Evolutionary conservation across 2,113 vertebrate genomes (phyloP), one percentile per base, ranked within the genome.

Genomic region (Toxotes chatareus): DNA sequence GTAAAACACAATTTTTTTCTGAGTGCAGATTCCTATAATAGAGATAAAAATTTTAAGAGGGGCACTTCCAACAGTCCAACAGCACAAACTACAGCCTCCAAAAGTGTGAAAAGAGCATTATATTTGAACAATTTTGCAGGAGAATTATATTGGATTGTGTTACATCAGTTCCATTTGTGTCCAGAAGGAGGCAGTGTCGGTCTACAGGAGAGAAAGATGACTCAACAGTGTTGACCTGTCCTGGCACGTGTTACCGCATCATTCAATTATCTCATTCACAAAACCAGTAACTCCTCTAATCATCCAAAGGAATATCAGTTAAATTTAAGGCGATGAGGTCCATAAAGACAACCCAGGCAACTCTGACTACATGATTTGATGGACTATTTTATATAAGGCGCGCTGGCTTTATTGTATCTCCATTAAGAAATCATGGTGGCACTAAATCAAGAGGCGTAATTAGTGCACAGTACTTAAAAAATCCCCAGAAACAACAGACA

Each of bases 241-340:
- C 61, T 16, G 74, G 61, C 80, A 79, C 75, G 49, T 73, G 82
- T 53, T 74, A 11, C 7, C 23, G 17, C 62, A 32, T 88, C 83
- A 83, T 83, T 72, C 75, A 74, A 79, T 89, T 64, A 73, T 76
- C 87, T 89, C 82, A 83, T 90, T 90, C 75, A 89, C 61, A 80
- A 89, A 91, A 79, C 36, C 73, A 82, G 51, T 86, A 76, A 84
- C 23, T 84, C 23, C 77, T 57, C 69, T 7, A 27, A 27, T 27
- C 27, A 27, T 27, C 27, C 27, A 27, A 27, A 27, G 60, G 42
- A 73, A 74, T 51, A 78, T 62, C 49, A 78, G n/a, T n/a, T 11
- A 19, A 81, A 67, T 23, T 31, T 27, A 68, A 38, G 21, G 34
- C 49, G 42, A 31, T 8, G 60, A 78, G 49, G 17, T 13, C 31